Base-by-base conservation (phyloP, 2,888 invertebrate species). In the Crematogaster levior region DNA sequence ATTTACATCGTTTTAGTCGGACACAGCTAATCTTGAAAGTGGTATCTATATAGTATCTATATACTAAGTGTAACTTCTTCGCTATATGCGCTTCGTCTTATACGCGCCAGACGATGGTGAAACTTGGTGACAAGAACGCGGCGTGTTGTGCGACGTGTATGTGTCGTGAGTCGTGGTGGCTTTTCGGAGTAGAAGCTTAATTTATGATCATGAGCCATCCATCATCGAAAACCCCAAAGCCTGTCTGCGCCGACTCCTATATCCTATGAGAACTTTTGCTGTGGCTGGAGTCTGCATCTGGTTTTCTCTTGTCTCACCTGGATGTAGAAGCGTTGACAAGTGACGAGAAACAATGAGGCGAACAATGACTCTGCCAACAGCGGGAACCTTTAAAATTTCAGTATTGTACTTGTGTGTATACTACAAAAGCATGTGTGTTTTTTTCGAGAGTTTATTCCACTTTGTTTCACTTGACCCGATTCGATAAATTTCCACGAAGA, bases 321-420 rank as follows among this genome's bases (percentile, higher is more conserved):
- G 61, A 84, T 79, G 81, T 86, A 81, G 46, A 63, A 73, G 72
- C 80, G 86, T 56, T 70, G 89, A 80, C 86, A 84, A 82, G 88
- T 84, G 84, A 90, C 85, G 86, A 82, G 88, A 84, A 90, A 90
- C 90, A 90, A 90, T 88, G 84, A 86, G 73, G 79, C 85, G 86
- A 82, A 88, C 85, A 86, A 89, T 87, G 84, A 84, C 82, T 81
- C 66, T 72, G 80, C 51, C 86, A 82, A 90, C 89, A 91, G 90
- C 89, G 84, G 82, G 74, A 83, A 84, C 81, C 15, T 85, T 84
- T 83, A 85, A 90, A 89, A 88, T 89, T 84, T 83, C 85, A 34
- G 7, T 9, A 51, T 51, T 56, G 6, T 21, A 4, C 18, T 3
- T 43, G 10, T 37, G 6, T 46, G 2, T 63, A 12, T 1, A 10